Evolutionary conservation across 2,113 vertebrate species (phyloP).

Genomic region (Melanocharis versteri): DNA sequence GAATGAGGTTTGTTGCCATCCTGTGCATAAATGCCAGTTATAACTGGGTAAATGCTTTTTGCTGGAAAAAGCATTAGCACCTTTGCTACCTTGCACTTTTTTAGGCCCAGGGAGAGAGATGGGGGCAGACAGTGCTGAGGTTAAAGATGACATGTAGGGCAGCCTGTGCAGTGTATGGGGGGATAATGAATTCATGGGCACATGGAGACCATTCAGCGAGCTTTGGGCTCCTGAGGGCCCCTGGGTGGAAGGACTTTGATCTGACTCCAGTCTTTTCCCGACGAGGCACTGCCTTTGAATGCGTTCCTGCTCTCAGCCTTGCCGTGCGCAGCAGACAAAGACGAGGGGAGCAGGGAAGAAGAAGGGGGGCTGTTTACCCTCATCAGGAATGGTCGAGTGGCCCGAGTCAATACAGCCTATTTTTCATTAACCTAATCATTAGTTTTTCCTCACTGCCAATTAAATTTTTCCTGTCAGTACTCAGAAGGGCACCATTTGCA

Average conservation of each 20-base stretch:
- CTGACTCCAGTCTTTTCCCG: conserved; percentile 43
- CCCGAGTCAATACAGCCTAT: neutral
- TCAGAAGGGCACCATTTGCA: neutral
- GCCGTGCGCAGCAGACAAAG: neutral
- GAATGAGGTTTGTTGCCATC: neutral
- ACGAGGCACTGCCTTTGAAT: conserved; percentile 22
- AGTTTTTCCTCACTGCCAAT: neutral
- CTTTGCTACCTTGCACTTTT: neutral
- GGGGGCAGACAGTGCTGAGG: neutral
- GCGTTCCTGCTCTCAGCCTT: conserved; percentile 4
- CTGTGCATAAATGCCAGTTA: accelerated
- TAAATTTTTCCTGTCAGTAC: neutral
- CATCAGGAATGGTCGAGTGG: neutral
- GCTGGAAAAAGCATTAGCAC: neutral
- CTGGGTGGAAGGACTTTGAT: conserved; percentile 19
- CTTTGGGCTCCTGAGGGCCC: neutral
- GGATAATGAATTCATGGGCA: neutral
- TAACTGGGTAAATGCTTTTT: neutral
- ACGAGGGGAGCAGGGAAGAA: neutral
- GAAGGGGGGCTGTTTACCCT: neutral
- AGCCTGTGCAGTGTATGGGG: neutral
- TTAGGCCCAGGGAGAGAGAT: neutral
- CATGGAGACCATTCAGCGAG: neutral
- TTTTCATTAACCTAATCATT: conserved; percentile 30
- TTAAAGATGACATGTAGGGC: neutral